Evolutionary conservation across 64 coral and sea anemone species (phyloP).

Genomic region (Pachyseris speciosa): DNA sequence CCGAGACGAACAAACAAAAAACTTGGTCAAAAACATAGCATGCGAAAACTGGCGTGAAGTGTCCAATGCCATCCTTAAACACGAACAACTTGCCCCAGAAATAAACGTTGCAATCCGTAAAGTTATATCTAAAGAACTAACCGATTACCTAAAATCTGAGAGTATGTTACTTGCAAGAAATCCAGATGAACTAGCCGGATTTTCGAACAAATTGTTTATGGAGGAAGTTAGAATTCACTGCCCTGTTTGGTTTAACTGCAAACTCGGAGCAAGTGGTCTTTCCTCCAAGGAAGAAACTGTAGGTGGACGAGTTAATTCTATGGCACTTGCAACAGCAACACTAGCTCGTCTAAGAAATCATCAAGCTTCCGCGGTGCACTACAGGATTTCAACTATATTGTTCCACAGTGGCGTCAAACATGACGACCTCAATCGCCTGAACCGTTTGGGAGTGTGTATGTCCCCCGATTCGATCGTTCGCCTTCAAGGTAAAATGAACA

Average conservation of each 20-base stretch:
- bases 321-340: neutral
- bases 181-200: neutral
- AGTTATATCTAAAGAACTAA: no score
- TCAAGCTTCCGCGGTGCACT: neutral
- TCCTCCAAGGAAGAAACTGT: neutral
- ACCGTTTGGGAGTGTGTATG: constrained; percentile 31
- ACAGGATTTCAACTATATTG: constrained; percentile 23
- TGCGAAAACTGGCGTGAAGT: constrained; percentile 31
- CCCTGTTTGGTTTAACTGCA: neutral
- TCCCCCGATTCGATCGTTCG: neutral
- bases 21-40: neutral
- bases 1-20: no score
- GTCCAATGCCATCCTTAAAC: constrained; percentile 8
- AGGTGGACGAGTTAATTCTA: neutral
- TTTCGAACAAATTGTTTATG: constrained; percentile 2
- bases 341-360: constrained; percentile 22
- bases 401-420: constrained; percentile 38
- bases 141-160: no score
- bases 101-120: neutral
- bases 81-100: constrained; percentile 23
- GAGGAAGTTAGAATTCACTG: constrained; percentile 15
- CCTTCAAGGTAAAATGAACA: constrained; percentile 27
- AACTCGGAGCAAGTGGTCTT: constrained; percentile 2
- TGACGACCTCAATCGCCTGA: constrained; percentile 24
- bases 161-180: no score